These are phyloP conservation scores for Galeruca laticollis DNA, from an alignment of 2,888 invertebrate species.

Conservation along the genomic window DNA sequence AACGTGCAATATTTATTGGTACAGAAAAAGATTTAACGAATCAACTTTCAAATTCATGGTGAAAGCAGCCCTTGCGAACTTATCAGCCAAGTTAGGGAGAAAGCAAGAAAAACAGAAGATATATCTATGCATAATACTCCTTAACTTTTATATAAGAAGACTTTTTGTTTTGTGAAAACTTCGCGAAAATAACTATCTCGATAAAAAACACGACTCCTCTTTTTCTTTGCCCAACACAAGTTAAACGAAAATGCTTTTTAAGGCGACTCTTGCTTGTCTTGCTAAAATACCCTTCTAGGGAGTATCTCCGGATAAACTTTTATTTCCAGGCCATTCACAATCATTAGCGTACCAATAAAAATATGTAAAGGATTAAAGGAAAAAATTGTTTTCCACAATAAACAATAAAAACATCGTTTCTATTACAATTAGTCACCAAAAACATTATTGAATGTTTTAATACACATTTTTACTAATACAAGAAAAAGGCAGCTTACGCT, in stretches of 20 bases:
- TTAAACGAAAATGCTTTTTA: conserved; percentile 16
- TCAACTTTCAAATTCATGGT: too few species aligned
- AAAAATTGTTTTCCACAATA: too few species aligned
- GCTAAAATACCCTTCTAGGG: conserved; percentile 5
- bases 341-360: not conserved
- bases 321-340: conserved; percentile 23
- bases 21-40: too few species aligned
- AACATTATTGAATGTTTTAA: too few species aligned
- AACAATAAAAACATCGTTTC: too few species aligned
- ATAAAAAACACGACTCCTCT: conserved; percentile 9
- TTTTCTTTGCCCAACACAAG: conserved; percentile 7
- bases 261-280: conserved; percentile 17
- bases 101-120: not conserved
- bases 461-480: too few species aligned
- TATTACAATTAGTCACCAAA: too few species aligned
- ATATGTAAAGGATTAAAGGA: not conserved
- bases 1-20: too few species aligned
- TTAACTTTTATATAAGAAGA: conserved; percentile 4
- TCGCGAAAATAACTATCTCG: not conserved
- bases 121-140: not conserved
- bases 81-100: too few species aligned
- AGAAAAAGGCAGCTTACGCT: too few species aligned
- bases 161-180: conserved; percentile 5
- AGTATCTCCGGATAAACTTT: conserved; percentile 9
- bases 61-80: too few species aligned